These are phyloP conservation scores for Nycticorax nycticorax DNA, from an alignment of 2,113 vertebrate genomes.

Conservation along the genomic window DNA sequence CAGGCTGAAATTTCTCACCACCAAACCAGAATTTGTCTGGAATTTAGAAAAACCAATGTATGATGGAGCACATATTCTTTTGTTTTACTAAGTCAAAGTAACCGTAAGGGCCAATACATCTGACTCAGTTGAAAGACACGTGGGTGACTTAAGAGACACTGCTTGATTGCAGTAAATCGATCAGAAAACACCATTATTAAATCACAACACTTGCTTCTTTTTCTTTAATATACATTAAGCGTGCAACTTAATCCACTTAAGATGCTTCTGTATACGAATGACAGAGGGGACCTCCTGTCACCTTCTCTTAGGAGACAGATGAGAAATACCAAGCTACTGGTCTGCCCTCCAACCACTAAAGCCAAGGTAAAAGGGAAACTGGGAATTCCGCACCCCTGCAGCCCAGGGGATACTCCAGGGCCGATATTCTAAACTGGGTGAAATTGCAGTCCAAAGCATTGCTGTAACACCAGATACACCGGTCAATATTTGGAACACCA, in stretches of 20 bases:
- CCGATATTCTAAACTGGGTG: not conserved
- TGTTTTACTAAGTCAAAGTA: not conserved
- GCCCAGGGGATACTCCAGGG: no score
- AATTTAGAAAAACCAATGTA: not conserved
- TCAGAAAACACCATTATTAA: not conserved
- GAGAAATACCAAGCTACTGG: not conserved
- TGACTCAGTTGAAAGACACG: not conserved
- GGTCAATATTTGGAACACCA: not conserved
- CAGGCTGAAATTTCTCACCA: not conserved
- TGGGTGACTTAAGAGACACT: not conserved
- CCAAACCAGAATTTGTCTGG: not conserved
- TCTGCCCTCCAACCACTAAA: not conserved
- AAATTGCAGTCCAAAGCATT: not conserved
- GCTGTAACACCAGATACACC: not conserved
- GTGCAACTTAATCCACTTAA: not conserved
- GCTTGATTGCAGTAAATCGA: not conserved
- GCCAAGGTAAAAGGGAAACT: not conserved
- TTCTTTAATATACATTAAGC: not conserved
- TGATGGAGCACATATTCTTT: not conserved
- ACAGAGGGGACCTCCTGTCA: not conserved
- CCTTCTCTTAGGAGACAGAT: not conserved
- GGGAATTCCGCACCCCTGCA: not conserved
- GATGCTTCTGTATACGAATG: not conserved
- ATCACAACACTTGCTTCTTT: not conserved
- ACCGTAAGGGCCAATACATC: not conserved